These are phyloP conservation scores for Trachymyrmex cornetzi DNA, from an alignment of 1,140 invertebrate species.

Conservation along the genomic window DNA sequence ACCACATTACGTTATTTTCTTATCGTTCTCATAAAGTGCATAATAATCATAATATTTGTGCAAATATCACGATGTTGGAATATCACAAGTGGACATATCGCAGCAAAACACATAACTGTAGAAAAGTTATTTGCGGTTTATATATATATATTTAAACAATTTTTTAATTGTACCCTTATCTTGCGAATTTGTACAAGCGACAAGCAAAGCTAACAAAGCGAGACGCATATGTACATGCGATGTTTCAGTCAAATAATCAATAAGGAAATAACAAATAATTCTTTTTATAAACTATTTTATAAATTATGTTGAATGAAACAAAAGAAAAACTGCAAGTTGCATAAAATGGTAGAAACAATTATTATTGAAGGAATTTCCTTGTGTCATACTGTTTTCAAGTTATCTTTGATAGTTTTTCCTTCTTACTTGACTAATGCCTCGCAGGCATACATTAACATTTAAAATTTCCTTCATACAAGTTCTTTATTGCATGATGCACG, in stretches of 20 bases:
- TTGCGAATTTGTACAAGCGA: conserved; percentile 46
- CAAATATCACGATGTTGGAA: neutral
- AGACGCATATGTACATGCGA: conserved; percentile 20
- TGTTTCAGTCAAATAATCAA: conserved; percentile 63
- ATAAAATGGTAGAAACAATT: conserved; percentile 16
- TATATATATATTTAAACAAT: conserved; percentile 48
- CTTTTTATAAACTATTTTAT: conserved; percentile 41
- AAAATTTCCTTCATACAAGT: conserved; percentile 21
- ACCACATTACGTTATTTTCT: neutral
- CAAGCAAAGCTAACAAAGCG: conserved; percentile 20
- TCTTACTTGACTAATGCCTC: conserved; percentile 17
- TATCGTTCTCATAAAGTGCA: neutral
- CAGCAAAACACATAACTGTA: neutral
- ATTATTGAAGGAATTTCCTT: conserved; percentile 59
- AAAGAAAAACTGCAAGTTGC: conserved; percentile 41
- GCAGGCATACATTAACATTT: conserved; percentile 44
- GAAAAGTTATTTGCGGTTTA: conserved; percentile 41
- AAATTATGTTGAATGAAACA: conserved; percentile 26
- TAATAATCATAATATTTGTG: conserved; percentile 24
- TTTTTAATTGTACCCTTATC: conserved; percentile 70
- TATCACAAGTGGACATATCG: neutral
- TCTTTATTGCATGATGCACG: neutral
- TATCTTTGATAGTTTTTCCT: conserved; percentile 40
- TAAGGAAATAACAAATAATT: conserved; percentile 49
- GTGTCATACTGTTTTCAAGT: conserved; percentile 32